Base-by-base conservation (phyloP, 2,888 invertebrate species). In the Andrena fulva region DNA sequence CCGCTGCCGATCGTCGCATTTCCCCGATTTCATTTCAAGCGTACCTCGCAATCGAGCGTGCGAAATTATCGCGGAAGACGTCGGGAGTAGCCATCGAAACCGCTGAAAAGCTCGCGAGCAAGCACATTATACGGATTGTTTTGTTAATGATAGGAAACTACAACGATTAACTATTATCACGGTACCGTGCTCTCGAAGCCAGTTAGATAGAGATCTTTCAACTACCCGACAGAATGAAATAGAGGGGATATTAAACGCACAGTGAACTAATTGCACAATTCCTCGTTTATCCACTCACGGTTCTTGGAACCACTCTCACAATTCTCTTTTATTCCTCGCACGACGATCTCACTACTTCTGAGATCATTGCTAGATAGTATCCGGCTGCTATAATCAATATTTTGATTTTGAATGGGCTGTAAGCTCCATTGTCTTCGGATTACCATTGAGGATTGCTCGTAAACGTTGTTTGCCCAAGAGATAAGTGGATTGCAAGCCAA, bases 21-120 rank as follows among this genome's bases (percentile, higher is more conserved):
- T 70, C 20, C 31, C 60, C 67, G 62, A 56, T 62, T 68, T 54
- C 67, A 24, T 60, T 62, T 76, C 54, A 20, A 24, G 7, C 16
- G 62, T 10, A 10, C 8, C 24, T 68, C 20, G 8, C 20, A 10
- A 29, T 0, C 2, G 20, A 35, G 50, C 35, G 42, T 67, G 24
- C 52, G 10, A n/a, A 75, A 75, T 66, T 24, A 60, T 60, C 66
- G 35, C 66, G 76, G 76, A 67, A 75, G 24, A 52, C 29, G 0
- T 4, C 8, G 4, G 16, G 20, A 8, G n/a, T 50, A 29, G 24
- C 7, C 20, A 20, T 35, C 10, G 29, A 54, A 3, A 33, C 42
- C 7, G 8, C 2, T 29, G 68, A 2, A 29, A 52, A 42, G 62
- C 24, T 7, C 16, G 29, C 10, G 0, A 8, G n/a, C 16, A 27